A percentile compares a stretch with the other conserved stretches of the same genome.
phyloP scores from a whole-genome alignment of 2,888 invertebrate species.

The Tribolium freemani region DNA sequence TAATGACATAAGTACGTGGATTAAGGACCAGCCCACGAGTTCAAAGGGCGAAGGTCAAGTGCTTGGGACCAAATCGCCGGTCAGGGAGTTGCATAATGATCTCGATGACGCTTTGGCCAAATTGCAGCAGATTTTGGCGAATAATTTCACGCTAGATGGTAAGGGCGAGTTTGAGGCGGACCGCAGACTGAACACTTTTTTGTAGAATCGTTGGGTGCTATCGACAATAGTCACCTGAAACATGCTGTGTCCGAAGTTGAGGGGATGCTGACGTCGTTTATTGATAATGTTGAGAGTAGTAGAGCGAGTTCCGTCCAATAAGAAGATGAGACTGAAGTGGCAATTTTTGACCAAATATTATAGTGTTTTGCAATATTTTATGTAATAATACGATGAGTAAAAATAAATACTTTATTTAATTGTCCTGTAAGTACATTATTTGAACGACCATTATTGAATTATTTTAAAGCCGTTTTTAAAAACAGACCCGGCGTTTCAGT shows the following conservation, averaged over 20 bases:
- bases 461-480: conserved; percentile 25
- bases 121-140: conserved; percentile 79
- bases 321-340: conserved; percentile 17
- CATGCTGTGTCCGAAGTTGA: conserved; percentile 81
- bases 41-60: background rate
- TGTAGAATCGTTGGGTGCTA: conserved; percentile 69
- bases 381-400: background rate
- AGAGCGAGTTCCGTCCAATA: conserved; percentile 64
- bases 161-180: conserved; percentile 45
- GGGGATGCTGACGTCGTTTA: conserved; percentile 76
- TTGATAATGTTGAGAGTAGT: conserved; percentile 76
- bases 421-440: conserved; percentile 36
- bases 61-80: conserved; percentile 50
- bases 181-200: conserved; percentile 25
- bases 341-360: conserved; percentile 34
- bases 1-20: conserved; percentile 77
- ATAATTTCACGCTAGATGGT: conserved; percentile 78
- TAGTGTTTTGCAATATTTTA: conserved; percentile 8
- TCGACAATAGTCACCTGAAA: conserved; percentile 78
- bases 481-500: conserved; percentile 11
- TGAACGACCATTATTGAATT: conserved; percentile 14
- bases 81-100: conserved; percentile 75
- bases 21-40: conserved; percentile 70
- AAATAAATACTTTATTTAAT: conserved; percentile 44
- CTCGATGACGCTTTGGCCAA: conserved; percentile 79